Base-by-base conservation (phyloP, 1,140 invertebrate species). In the Laodelphax striatellus region DNA sequence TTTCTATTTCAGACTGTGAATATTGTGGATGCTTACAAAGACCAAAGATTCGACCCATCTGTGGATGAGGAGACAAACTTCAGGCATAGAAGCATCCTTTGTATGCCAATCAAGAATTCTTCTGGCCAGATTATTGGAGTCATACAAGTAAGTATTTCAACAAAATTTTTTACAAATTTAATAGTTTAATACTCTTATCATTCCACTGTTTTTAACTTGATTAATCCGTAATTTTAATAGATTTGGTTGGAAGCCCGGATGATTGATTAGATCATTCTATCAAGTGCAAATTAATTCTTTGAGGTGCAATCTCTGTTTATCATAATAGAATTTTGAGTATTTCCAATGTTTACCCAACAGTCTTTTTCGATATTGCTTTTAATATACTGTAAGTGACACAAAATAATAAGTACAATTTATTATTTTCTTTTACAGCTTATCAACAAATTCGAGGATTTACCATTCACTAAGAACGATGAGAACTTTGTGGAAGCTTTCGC, bases 401-500 rank as follows among this genome's bases (percentile, higher is more conserved):
- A 28, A 28, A 28, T 28, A 2, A 6, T 28, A 2, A 28, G 24
- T 28, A 6, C 2, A 28, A 28, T 28, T 3, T 5, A 38, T 63
- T 50, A 31, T 54, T 55, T 65, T 65, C 58, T 60, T 43, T 71
- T 77, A 52, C 81, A 90, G 79, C 75, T 95, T 46, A 84, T 96
- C 42, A 96, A 97, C 73, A 96, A 97, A 78, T 89, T 94, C 70
- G 86, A 94, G 73, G 87, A 87, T 59, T 76, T 92, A 54, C 80
- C 85, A 14, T 94, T 94, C 69, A 92, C 90, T 44, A 90, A 90
- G 73, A 94, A 93, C 72, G 91, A 94, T 69, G 91, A 94, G 71
- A 93, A 93, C 72, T 92, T 93, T 68, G 89, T 94, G 52, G 90
- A 97, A 75, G 93, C 94, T 0, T 98, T 98, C 76, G 91, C 93